A percentile compares a stretch with the other conserved stretches of the same genome.
Conservation (phyloP, 2,113 vertebrate species). For the Sialia sialis region DNA sequence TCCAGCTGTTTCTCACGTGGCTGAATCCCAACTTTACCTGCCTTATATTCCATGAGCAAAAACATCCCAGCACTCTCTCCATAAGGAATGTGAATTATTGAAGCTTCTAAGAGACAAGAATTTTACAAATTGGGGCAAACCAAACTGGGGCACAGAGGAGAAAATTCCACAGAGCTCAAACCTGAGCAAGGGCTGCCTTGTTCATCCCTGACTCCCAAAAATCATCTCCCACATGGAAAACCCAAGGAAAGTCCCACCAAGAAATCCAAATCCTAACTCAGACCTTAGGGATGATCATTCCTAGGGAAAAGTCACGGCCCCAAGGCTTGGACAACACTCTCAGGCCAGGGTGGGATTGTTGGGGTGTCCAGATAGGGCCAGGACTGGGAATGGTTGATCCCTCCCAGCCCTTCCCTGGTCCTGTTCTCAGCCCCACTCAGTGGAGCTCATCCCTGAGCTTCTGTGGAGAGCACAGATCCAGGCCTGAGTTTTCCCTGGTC, state of each 20-base stretch:
- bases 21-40: not conserved
- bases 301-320: not conserved
- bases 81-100: not conserved
- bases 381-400: not conserved
- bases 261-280: no score
- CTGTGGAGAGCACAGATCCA: not conserved
- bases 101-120: fast-evolving
- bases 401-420: not conserved
- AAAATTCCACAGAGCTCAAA: not conserved
- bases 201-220: not conserved
- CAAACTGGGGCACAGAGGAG: no score
- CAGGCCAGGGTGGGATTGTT: not conserved
- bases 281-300: not conserved
- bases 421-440: not conserved
- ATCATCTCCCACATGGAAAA: not conserved
- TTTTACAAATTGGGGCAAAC: not conserved
- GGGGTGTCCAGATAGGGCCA: not conserved
- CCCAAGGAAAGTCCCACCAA: not conserved
- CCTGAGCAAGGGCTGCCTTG: not conserved
- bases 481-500: not conserved
- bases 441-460: not conserved
- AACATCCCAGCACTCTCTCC: not conserved
- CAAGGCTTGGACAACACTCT: not conserved
- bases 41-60: not conserved
- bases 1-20: not conserved